Percentiles rank a stretch among this genome's conserved stretches.
Conservation (phyloP, 2,888 invertebrate species). For the Lepidochrysops patricia region DNA sequence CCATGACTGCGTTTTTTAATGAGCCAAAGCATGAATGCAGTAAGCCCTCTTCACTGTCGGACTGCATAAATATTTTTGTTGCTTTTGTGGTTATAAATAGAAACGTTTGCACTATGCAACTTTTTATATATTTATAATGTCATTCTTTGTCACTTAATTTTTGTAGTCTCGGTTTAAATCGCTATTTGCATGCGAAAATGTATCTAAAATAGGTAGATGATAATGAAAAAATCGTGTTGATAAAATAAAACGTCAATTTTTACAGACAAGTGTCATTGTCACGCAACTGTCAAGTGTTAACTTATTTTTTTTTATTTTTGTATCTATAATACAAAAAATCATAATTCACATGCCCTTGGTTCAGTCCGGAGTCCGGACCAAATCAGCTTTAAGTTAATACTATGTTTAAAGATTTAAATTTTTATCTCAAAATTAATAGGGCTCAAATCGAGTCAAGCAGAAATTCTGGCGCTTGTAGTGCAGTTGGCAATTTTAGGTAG, state of each 20-base stretch:
- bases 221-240: background rate
- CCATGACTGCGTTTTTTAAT: conserved; percentile 72
- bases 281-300: background rate
- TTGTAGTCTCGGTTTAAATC: background rate
- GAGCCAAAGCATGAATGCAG: conserved; percentile 70
- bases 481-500: no score
- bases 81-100: conserved; percentile 60
- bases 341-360: no score
- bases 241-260: background rate
- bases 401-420: no score
- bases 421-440: no score
- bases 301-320: no score
- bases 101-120: conserved; percentile 43
- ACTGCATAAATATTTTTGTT: conserved; percentile 67
- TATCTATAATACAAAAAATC: background rate
- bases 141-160: background rate
- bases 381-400: no score
- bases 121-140: conserved; percentile 13
- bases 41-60: conserved; percentile 56
- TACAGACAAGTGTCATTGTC: background rate
- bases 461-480: no score
- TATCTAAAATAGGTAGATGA: background rate
- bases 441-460: no score
- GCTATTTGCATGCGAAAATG: background rate
- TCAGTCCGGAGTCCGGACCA: no score